Conservation (phyloP, 37 sponge, comb jelly and placozoan genomes). For the Crambe crambe region DNA sequence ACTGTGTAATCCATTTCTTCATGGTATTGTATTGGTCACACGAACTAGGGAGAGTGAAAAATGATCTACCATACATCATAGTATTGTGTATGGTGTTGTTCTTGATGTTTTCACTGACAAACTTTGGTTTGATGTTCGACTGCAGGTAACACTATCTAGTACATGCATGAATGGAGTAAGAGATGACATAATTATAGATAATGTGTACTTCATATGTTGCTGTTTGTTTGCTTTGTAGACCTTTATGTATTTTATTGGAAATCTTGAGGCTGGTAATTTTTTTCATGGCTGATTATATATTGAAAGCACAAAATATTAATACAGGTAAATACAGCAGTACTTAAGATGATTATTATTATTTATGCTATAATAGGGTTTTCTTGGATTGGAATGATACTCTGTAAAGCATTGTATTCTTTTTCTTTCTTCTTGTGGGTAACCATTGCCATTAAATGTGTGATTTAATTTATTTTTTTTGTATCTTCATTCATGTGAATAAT, state of each 20-base stretch:
- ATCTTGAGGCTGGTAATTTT: neutral
- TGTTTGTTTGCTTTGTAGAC: neutral
- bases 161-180: neutral
- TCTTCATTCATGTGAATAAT: no score
- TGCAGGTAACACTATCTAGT: conserved; percentile 2
- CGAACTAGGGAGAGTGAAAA: conserved; percentile 18
- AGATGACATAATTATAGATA: no score
- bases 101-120: conserved; percentile 57
- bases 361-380: neutral
- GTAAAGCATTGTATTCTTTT: neutral
- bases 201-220: no score
- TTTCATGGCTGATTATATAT: neutral
- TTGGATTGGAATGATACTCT: neutral
- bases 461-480: no score
- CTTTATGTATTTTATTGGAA: neutral
- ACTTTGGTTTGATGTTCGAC: conserved; percentile 80
- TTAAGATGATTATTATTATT: neutral
- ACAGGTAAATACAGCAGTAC: neutral
- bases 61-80: conserved; percentile 27
- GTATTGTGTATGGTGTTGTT: conserved; percentile 18
- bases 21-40: conserved; percentile 37
- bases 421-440: conserved; percentile 20
- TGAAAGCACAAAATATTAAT: neutral
- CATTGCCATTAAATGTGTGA: no score
- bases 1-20: conserved; percentile 67